Conservation (phyloP, 2,113 vertebrate genomes). For the Acanthochromis polyacanthus region DNA sequence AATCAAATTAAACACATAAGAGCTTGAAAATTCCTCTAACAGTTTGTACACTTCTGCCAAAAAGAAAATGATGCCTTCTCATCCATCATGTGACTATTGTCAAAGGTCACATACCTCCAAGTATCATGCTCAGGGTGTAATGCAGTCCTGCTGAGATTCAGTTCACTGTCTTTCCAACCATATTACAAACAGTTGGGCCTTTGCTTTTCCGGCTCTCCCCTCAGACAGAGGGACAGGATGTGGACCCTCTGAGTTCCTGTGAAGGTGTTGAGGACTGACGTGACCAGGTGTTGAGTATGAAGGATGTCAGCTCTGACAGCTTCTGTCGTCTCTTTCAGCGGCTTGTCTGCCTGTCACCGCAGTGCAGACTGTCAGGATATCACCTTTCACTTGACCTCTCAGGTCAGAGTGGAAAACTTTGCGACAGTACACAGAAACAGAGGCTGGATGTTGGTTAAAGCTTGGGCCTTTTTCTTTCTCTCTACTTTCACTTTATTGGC, state of each 20-base stretch:
- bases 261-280: constrained; percentile 36
- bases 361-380: constrained; percentile 24
- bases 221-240: constrained; percentile 8
- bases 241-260: constrained; percentile 16
- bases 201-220: neutral
- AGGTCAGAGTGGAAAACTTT: constrained; percentile 21
- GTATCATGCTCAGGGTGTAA: neutral
- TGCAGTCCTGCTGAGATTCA: neutral
- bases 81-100: constrained; percentile 36
- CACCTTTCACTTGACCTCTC: constrained; percentile 53
- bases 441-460: neutral
- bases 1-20: too few species aligned
- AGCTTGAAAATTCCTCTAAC: too few species aligned
- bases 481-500: neutral
- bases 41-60: too few species aligned
- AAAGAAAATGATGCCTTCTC: too few species aligned
- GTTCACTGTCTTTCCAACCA: neutral
- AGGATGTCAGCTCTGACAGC: constrained; percentile 40
- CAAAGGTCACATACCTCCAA: constrained; percentile 29
- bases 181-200: too few species aligned
- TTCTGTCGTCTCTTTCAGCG: constrained; percentile 27
- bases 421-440: neutral
- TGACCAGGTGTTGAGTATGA: constrained; percentile 34
- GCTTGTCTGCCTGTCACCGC: constrained; percentile 11
- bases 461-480: neutral